Percentiles rank a stretch among this genome's conserved stretches.
These are phyloP conservation scores for Nycteola revayana DNA, from an alignment of 2,888 invertebrate species.

Conservation along the genomic window DNA sequence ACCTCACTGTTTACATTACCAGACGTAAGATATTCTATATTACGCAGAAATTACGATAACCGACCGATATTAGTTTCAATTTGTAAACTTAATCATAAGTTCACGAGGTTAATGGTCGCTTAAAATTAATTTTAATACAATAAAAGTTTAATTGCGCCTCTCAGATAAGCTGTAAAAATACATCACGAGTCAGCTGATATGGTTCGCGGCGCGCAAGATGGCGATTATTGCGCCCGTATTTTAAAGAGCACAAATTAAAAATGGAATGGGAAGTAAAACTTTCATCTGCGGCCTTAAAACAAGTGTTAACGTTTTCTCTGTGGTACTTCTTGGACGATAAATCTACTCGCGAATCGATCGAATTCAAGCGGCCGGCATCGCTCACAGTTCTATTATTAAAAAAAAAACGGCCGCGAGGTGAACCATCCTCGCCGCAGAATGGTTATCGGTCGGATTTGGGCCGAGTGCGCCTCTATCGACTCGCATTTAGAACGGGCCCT, in stretches of 20 bases:
- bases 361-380: conserved; percentile 61
- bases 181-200: conserved; percentile 45
- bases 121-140: conserved; percentile 64
- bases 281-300: conserved; percentile 72
- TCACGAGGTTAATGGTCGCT: conserved; percentile 64
- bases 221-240: conserved; percentile 44
- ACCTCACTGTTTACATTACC: conserved; percentile 71
- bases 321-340: conserved; percentile 66
- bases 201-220: conserved; percentile 20
- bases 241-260: conserved; percentile 66
- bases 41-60: conserved; percentile 61
- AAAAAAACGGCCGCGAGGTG: conserved; percentile 33
- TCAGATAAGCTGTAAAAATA: conserved; percentile 28
- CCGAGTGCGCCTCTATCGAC: conserved; percentile 35
- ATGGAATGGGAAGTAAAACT: conserved; percentile 69
- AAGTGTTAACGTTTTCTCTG: conserved; percentile 60
- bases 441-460: conserved; percentile 48
- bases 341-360: conserved; percentile 72
- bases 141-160: conserved; percentile 39
- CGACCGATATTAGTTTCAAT: conserved; percentile 54
- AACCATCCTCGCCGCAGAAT: conserved; percentile 50
- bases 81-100: conserved; percentile 64
- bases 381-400: conserved; percentile 67
- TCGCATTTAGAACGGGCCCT: conserved; percentile 59
- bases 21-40: conserved; percentile 47